These are phyloP conservation scores for Harpalus rufipes DNA, from an alignment of 2,888 invertebrate genomes.

Conservation along the genomic window DNA sequence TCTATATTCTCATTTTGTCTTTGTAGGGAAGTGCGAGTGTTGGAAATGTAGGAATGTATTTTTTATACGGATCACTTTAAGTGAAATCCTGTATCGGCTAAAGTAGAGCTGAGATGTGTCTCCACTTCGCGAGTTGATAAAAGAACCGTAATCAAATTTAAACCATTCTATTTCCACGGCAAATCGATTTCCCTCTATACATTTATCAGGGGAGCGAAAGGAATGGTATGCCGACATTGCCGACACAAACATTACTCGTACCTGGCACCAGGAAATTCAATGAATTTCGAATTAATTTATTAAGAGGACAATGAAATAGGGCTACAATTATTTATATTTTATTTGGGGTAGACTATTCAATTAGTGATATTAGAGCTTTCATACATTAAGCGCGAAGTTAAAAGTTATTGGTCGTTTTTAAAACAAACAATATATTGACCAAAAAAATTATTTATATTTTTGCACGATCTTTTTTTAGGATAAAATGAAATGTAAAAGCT, in stretches of 20 bases:
- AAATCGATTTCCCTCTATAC: constrained; percentile 69
- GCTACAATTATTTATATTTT: too few species aligned
- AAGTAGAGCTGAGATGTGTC: constrained; percentile 24
- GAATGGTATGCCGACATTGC: background rate
- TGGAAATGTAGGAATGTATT: constrained; percentile 45
- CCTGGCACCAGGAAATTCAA: background rate
- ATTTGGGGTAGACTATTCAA: too few species aligned
- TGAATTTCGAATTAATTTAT: background rate
- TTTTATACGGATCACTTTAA: constrained; percentile 59
- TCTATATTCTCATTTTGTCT: background rate
- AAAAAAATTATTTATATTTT: too few species aligned
- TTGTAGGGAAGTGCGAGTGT: background rate
- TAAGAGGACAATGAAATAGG: background rate
- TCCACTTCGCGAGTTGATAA: constrained; percentile 64
- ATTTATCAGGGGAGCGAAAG: constrained; percentile 41
- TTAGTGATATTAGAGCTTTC: too few species aligned
- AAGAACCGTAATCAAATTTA: constrained; percentile 70
- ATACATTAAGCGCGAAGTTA: too few species aligned
- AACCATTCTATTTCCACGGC: constrained; percentile 69
- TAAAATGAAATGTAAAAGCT: too few species aligned
- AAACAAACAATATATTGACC: too few species aligned
- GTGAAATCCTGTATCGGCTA: constrained; percentile 60
- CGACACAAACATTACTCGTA: background rate
- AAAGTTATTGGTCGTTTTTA: too few species aligned
- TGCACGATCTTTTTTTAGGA: too few species aligned